These are phyloP conservation scores for Rhopalosiphum maidis DNA, from an alignment of 1,140 invertebrate species.

Conservation along the genomic window DNA sequence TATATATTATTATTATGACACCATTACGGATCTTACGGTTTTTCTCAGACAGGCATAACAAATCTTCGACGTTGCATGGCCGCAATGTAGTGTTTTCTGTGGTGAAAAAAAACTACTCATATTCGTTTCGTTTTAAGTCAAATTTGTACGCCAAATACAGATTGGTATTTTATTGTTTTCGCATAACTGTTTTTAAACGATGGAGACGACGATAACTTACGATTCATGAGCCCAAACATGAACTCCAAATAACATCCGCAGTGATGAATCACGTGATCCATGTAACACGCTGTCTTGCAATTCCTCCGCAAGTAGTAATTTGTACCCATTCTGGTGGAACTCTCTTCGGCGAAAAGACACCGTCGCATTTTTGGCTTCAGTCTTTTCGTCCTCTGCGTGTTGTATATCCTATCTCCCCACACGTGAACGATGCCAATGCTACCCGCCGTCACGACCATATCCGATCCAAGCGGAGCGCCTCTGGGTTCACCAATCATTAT, in stretches of 20 bases:
- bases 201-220: background rate
- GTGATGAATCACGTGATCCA: conserved; percentile 58
- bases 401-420: conserved; percentile 59
- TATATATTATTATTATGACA: background rate
- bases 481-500: conserved; percentile 60
- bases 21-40: conserved; percentile 59
- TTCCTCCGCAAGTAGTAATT: conserved; percentile 59
- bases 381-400: conserved; percentile 54
- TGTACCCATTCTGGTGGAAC: conserved; percentile 38
- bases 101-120: background rate
- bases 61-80: conserved; percentile 59
- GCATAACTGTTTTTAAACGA: background rate
- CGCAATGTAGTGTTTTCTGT: conserved; percentile 54
- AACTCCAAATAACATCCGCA: conserved; percentile 61
- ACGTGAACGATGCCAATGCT: conserved; percentile 58
- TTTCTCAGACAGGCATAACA: conserved; percentile 60
- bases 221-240: conserved; percentile 58
- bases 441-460: conserved; percentile 58
- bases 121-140: background rate
- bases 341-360: conserved; percentile 60
- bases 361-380: conserved; percentile 54
- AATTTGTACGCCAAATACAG: background rate
- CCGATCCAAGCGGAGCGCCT: conserved; percentile 58
- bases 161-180: background rate
- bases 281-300: conserved; percentile 60